phyloP scores from a whole-genome alignment of 2,888 invertebrate species.

The Kuschelorhynchus macadamiae region DNA sequence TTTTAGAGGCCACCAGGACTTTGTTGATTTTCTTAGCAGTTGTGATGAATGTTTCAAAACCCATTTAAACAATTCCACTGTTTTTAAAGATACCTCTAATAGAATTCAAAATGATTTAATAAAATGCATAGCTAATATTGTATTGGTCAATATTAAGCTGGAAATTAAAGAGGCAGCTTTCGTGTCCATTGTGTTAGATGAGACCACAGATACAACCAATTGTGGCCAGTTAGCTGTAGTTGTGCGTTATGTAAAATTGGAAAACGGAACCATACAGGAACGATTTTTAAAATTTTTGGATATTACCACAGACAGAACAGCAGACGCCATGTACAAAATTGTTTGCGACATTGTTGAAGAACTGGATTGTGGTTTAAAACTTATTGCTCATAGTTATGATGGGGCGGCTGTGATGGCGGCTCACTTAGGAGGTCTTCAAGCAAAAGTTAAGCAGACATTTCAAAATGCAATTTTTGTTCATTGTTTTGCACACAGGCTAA shows the following conservation, averaged over 20 bases:
- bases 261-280: constrained; percentile 36
- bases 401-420: constrained; percentile 58
- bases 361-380: constrained; percentile 53
- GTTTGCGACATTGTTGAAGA: constrained; percentile 51
- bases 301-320: constrained; percentile 43
- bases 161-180: constrained; percentile 51
- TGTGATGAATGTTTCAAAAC: constrained; percentile 49
- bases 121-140: constrained; percentile 37
- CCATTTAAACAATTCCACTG: constrained; percentile 51
- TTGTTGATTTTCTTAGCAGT: constrained; percentile 42
- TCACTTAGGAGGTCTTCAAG: constrained; percentile 56
- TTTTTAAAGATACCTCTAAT: constrained; percentile 54
- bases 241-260: constrained; percentile 29
- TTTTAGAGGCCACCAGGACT: constrained; percentile 46
- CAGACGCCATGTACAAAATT: constrained; percentile 51
- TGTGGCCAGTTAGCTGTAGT: constrained; percentile 54
- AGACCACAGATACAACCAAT: constrained; percentile 55
- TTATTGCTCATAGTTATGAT: constrained; percentile 61
- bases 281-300: constrained; percentile 25
- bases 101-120: constrained; percentile 57
- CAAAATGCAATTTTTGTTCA: constrained; percentile 51
- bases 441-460: constrained; percentile 53
- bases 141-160: constrained; percentile 46
- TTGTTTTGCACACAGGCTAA: constrained; percentile 45
- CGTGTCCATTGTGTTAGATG: constrained; percentile 53